Base-by-base conservation (phyloP, 2,797 vertebrate species). In the Botia kubotai region DNA sequence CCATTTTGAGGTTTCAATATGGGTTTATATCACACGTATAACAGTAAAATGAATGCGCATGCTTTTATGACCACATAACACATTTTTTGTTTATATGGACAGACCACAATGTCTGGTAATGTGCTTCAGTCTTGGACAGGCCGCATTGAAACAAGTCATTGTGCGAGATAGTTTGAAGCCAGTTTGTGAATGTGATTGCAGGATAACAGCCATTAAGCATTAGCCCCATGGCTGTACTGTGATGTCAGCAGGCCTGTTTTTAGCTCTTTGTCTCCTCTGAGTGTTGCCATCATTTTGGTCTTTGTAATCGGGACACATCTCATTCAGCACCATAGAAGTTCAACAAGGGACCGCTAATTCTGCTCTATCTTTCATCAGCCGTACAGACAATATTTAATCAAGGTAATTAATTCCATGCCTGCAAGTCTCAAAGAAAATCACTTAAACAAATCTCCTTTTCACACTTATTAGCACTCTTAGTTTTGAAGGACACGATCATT, bases 321-420 rank as follows among this genome's bases (percentile, higher is more conserved):
- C 79, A 75, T 83, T 89, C 77, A 82, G 81, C 78, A 73, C 71
- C 81, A 60, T 74, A 66, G 77, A 72, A 82, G 87, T 85, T 82
- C 81, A 82, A 85, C 86, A 85, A 87, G 83, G 82, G 73, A 83
- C 71, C 63, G 33, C 84, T 86, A 82, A 88, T 85, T 89, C 85
- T 50, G 58, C 84, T 72, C 84, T 81, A 77, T 87, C 82, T 90
- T 80, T 83, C 87, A 62, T 87, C 87, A 80, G 82, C 77, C 86
- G 87, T 86, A 88, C 87, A 82, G 88, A 92, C 89, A 90, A 92
- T 91, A 90, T 93, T 92, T 93, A 94, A 94, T 93, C 93, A 93
- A 89, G 82, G 86, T 91, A 92, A 93, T 93, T 93, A 92, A 93
- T 93, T 93, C 87, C 82, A 71, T 83, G 90, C 87, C 90, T 68